These are phyloP conservation scores for Potamarius usumacintae DNA, from an alignment of 2,113 vertebrate genomes.

Conservation along the genomic window DNA sequence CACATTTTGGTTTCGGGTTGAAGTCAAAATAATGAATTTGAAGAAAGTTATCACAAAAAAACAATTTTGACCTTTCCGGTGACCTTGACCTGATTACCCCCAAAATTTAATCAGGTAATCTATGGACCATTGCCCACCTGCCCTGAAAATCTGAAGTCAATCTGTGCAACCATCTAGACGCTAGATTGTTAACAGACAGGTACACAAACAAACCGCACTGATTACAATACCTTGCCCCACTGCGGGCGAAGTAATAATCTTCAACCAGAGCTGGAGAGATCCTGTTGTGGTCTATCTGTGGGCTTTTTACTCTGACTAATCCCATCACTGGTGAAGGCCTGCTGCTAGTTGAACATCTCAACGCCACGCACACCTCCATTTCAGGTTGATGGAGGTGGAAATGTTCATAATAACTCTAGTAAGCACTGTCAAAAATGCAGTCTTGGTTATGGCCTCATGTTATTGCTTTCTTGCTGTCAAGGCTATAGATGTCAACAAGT, in stretches of 20 bases:
- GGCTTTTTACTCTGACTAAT: slow-evolving; percentile 66
- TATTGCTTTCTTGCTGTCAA: neutral
- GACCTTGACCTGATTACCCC: too few species aligned
- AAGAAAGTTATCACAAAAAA: too few species aligned
- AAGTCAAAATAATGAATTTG: too few species aligned
- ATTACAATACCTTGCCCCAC: too few species aligned
- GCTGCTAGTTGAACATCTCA: slow-evolving; percentile 37
- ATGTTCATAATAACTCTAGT: slow-evolving; percentile 42
- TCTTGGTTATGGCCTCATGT: neutral
- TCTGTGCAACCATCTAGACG: too few species aligned
- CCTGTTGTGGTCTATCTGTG: slow-evolving; percentile 62
- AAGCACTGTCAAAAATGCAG: slow-evolving; percentile 31
- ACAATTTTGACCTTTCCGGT: too few species aligned
- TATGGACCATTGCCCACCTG: too few species aligned
- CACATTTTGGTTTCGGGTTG: too few species aligned
- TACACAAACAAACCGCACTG: too few species aligned
- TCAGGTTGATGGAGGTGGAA: neutral
- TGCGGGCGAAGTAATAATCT: slow-evolving; percentile 22
- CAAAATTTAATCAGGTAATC: too few species aligned
- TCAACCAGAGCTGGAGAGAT: slow-evolving; percentile 65
- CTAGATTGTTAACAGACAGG: too few species aligned
- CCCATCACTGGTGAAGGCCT: slow-evolving; percentile 59
- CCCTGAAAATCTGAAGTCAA: too few species aligned
- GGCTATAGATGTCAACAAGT: slow-evolving; percentile 3
- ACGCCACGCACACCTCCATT: neutral